Percentiles rank a stretch among this genome's conserved stretches.
Conservation (phyloP, 2,888 invertebrate genomes). For the Ceriagrion tenellum region DNA sequence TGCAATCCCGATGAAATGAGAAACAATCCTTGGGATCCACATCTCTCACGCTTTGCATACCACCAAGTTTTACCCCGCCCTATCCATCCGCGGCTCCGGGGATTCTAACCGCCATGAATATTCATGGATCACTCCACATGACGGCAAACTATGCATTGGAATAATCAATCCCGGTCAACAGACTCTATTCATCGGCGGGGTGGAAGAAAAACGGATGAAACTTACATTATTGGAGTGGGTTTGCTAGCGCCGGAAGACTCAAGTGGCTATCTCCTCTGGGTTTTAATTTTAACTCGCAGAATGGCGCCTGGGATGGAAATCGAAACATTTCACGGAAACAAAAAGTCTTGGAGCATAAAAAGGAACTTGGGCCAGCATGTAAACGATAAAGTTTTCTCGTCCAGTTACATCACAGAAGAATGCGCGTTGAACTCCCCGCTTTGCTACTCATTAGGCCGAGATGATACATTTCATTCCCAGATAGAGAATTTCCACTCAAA, state of each 20-base stretch:
- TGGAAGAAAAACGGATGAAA: not conserved
- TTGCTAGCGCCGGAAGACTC: not conserved
- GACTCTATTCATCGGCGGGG: not conserved
- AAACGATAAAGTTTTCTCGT: too few relatives aligned
- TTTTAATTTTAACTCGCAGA: not conserved
- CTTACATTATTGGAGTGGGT: not conserved
- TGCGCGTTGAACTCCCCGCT: too few relatives aligned
- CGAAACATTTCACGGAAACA: too few relatives aligned
- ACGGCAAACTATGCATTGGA: not conserved
- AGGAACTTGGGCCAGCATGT: too few relatives aligned
- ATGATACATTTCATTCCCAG: too few relatives aligned
- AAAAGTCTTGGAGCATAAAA: too few relatives aligned
- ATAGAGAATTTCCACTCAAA: too few relatives aligned
- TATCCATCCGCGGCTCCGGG: not conserved
- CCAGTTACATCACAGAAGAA: too few relatives aligned
- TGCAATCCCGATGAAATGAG: not conserved
- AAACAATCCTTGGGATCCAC: not conserved
- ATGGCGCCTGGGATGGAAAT: too few relatives aligned
- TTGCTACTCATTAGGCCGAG: too few relatives aligned
- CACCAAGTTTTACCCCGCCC: not conserved
- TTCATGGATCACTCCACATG: not conserved
- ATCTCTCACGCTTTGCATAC: not conserved
- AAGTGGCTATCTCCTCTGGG: not conserved
- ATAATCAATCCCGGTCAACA: not conserved
- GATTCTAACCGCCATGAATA: not conserved